phyloP scores from a whole-genome alignment of 35 echinoderm and acorn worm genomes.

The Apostichopus californicus region DNA sequence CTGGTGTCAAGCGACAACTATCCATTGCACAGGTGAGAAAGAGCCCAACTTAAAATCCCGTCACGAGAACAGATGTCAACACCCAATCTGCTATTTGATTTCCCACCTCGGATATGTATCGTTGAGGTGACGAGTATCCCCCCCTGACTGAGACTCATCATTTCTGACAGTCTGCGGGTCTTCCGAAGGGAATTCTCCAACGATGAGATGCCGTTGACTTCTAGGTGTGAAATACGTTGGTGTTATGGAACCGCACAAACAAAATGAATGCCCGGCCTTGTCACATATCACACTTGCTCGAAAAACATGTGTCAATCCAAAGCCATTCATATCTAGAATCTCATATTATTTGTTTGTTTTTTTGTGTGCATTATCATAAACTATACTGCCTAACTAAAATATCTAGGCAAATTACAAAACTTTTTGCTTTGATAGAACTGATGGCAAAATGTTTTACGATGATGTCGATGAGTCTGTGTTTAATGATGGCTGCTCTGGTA shows the following conservation, averaged over 20 bases:
- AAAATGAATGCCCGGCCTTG: background rate
- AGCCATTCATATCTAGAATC: background rate
- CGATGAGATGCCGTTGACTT: slow-evolving; percentile 21
- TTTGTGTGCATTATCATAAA: background rate
- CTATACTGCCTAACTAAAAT: background rate
- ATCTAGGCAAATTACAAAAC: no score
- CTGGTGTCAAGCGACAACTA: slow-evolving; percentile 38
- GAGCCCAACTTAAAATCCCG: slow-evolving; percentile 15
- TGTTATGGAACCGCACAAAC: slow-evolving; percentile 38
- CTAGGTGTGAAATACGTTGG: slow-evolving; percentile 39
- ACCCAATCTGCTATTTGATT: slow-evolving; percentile 46
- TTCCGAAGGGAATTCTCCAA: slow-evolving; percentile 7
- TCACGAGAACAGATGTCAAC: slow-evolving; percentile 45
- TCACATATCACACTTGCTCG: slow-evolving; percentile 5
- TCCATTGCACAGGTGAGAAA: slow-evolving; percentile 31
- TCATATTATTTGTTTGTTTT: background rate
- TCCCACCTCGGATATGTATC: slow-evolving; percentile 46
- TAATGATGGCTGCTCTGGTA: no score
- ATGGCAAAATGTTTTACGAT: no score
- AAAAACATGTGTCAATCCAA: background rate
- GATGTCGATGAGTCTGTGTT: no score
- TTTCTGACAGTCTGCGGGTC: slow-evolving; percentile 19
- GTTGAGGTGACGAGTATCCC: slow-evolving; percentile 36
- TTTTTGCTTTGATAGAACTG: no score
- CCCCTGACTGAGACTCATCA: slow-evolving; percentile 39